Evolutionary conservation across 2,888 invertebrate genomes (phyloP), one percentile per base, ranked within the genome.

Genomic region (Willowsia nigromaculata): DNA sequence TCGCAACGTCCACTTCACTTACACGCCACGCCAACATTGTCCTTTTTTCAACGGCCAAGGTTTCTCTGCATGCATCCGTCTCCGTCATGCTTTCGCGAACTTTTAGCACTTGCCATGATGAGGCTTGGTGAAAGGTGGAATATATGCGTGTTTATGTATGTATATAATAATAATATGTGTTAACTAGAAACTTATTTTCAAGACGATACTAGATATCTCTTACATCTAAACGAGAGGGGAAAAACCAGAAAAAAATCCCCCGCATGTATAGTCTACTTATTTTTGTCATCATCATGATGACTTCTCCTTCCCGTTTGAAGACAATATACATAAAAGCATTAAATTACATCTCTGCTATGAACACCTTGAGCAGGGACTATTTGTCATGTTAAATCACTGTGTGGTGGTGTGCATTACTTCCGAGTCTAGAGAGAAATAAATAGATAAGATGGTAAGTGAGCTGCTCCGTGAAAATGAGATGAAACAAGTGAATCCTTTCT

Each of bases 401-500:
- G 11, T n/a, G 47, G 18, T 18, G 50, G 50, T 50, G 18, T 50
- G 18, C 18, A 50, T 50, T 50, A 50, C 50, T 50, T n/a, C 13
- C 50, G 18, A 50, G 18, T 50, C 50, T 18, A 50, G 50, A 50
- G 50, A 50, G 50, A 50, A 50, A 50, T 50, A 50, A 25, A 11
- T 50, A 50, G 27, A 27, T 7, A 50, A 50, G 15, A 50, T 50
- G 53, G 6, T 33, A 68, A 6, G 1, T 18, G 18, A 6, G 5
- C 47, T 1, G 50, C 18, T 50, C 18, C 50, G 18, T 50, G 18
- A 50, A 50, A n/a, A 1, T 6, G 13, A 50, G 50, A 13, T 43
- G 43, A 18, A 50, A 18, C n/a, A 50, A 65, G 82, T 65, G 47
- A 25, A 82, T 65, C 65, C 30, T 81, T 56, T 37, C 56, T 82